Conservation (phyloP, 2,888 invertebrate genomes). For the Notodonta ziczac region DNA sequence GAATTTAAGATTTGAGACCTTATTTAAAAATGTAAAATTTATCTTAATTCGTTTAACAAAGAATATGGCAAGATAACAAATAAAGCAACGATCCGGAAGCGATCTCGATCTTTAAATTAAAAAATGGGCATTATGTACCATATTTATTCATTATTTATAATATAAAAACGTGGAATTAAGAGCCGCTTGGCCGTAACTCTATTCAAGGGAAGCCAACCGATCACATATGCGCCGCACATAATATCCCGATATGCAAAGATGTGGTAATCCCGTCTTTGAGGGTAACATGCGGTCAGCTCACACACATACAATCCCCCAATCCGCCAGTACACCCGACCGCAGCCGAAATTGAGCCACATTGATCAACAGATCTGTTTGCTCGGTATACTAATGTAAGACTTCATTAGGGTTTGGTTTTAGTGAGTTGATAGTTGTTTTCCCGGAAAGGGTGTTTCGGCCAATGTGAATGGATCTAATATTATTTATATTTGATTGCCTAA, state of each 20-base stretch:
- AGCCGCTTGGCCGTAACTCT: too few relatives aligned
- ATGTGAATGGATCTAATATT: too few relatives aligned
- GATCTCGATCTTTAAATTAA: too few relatives aligned
- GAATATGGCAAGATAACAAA: too few relatives aligned
- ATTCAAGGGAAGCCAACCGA: neutral
- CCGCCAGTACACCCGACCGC: neutral
- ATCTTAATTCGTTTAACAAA: too few relatives aligned
- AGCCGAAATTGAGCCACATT: neutral
- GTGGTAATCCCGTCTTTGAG: neutral
- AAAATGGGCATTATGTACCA: too few relatives aligned
- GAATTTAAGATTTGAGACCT: too few relatives aligned
- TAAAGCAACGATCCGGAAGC: too few relatives aligned
- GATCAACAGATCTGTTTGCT: neutral
- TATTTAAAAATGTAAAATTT: too few relatives aligned
- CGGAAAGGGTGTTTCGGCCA: too few relatives aligned
- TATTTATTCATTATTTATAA: too few relatives aligned
- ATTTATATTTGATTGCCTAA: too few relatives aligned
- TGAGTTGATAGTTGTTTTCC: neutral
- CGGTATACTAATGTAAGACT: neutral
- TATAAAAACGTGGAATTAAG: neutral
- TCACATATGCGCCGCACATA: neutral
- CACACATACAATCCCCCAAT: neutral
- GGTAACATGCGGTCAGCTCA: neutral
- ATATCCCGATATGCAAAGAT: neutral
- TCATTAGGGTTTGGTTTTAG: neutral